Conservation (phyloP, 92 coral and sea anemone genomes). For the Bergia sp. region DNA sequence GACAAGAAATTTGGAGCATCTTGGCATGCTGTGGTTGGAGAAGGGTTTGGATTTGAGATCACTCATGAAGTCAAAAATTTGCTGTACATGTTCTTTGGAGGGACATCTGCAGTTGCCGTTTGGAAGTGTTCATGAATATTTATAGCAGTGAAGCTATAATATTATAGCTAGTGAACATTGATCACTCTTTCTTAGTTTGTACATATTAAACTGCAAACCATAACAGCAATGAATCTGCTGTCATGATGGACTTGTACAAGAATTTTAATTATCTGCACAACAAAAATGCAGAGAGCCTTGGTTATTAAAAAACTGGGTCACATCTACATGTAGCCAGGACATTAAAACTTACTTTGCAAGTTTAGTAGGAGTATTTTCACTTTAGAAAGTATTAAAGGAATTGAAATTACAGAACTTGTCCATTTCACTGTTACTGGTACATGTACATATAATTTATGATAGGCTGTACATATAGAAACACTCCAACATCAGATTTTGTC, state of each 20-base stretch:
- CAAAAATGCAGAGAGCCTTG: no score
- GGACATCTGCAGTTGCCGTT: constrained; percentile 88
- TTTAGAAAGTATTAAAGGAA: no score
- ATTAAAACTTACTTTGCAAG: no score
- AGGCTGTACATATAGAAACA: no score
- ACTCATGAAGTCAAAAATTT: constrained; percentile 98
- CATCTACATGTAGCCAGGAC: no score
- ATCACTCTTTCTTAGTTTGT: neutral
- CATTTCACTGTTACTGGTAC: no score
- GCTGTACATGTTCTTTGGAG: constrained; percentile 96
- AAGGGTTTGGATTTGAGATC: constrained; percentile 98
- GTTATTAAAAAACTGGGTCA: neutral
- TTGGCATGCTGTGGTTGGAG: constrained; percentile 99
- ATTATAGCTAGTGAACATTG: no score
- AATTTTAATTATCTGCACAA: neutral
- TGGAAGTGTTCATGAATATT: constrained; percentile 90
- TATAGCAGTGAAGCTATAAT: neutral
- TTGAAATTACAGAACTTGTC: no score
- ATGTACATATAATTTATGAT: no score
- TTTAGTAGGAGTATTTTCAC: no score
- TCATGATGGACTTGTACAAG: neutral
- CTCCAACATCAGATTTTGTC: no score
- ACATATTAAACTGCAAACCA: neutral
- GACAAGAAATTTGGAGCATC: constrained; percentile 99
- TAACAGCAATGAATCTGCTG: neutral